Evolutionary conservation across 2,888 invertebrate species (phyloP), one percentile per base, ranked within the genome.

Genomic region (Linnaemya tessellans): DNA sequence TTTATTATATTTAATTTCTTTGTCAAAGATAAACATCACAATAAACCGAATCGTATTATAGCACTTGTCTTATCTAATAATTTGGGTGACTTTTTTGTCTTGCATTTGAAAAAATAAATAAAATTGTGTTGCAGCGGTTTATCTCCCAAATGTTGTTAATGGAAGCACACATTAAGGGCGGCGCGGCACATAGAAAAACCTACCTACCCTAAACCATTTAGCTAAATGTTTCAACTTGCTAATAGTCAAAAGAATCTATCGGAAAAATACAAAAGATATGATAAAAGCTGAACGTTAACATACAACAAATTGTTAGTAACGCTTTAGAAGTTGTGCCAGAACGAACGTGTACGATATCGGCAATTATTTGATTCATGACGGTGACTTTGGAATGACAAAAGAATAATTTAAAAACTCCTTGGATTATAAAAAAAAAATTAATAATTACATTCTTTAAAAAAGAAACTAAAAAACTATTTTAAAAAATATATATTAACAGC

Each of bases 261-360:
- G 54, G 30, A 46, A 62, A 81, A 51, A 67, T 77, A 51, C 75
- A 70, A 74, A 51, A 67, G 67, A 82, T 79, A 71, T 88, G 89
- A 87, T 88, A 90, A 91, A 89, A 88, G 87, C 86, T 88, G 88
- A 88, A 88, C 90, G 89, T 89, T 91, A 89, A 90, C 88, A 89
- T 79, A 87, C 88, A 89, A 89, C 88, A 89, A 89, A 90, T 89
- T 90, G 89, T 86, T 91, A 91, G 91, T 91, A 88, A 74, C 86
- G 84, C 82, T 89, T 89, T 80, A 86, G 88, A 84, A 83, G 87
- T 89, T 88, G 88, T 87, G 65, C 83, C 56, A 88, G 54, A 80
- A 82, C 67, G 84, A 77, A 86, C 88, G 84, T 20, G 7, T 4
- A 43, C n/a, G n/a, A 30, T 51, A 80, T 41, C 51, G 58, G 18